Evolutionary conservation across 2,113 vertebrate genomes (phyloP), one percentile per base, ranked within the genome.

Genomic region (Hipposideros armiger): DNA sequence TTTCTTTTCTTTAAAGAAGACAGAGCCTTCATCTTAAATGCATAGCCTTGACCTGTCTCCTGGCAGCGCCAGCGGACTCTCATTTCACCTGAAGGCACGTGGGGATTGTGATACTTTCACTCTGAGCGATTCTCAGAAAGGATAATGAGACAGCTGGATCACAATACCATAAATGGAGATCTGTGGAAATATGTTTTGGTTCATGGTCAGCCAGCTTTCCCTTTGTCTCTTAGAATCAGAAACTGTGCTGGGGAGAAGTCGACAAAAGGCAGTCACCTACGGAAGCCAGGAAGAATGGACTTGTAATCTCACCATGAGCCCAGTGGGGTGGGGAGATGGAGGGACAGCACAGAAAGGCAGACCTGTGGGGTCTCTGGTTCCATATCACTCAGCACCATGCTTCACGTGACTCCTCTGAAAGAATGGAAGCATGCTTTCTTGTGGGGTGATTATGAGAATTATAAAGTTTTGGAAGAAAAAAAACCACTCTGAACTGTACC

Each of bases 21-120:
- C 87, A 77, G 20, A 19, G 14, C 62, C 67, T 95, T 96, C 82
- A 91, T 92, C 85, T 87, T 36, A 95, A 97, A 96, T 94, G 96
- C 91, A 93, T 90, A 86, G 66, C 47, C 70, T 88, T 83, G 70
- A 87, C 82, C 91, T 60, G 22, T 85, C 64, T 67, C 19, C 15
- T 58, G 74, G 58, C n/a, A 90, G 26, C 0, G 8, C 11, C 40
- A 76, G 40, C 20, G 62, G 22, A 16, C n/a, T 81, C 11, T 91
- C 72, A 72, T 94, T 40, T 88, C 30, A 52, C 9, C n/a, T 84
- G 64, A 73, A 82, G 42, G 58, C 64, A 86, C 3, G 0, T 47
- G 77, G 56, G 24, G 80, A 95, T 62, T 67, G 87, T 8, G 42
- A 84, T 77, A 32, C n/a, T 50, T 67, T 85, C 87, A 80, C 50